Percentiles rank a stretch among this genome's conserved stretches.
phyloP scores from a whole-genome alignment of 2,113 vertebrate species.

The Aleadryas rufinucha region DNA sequence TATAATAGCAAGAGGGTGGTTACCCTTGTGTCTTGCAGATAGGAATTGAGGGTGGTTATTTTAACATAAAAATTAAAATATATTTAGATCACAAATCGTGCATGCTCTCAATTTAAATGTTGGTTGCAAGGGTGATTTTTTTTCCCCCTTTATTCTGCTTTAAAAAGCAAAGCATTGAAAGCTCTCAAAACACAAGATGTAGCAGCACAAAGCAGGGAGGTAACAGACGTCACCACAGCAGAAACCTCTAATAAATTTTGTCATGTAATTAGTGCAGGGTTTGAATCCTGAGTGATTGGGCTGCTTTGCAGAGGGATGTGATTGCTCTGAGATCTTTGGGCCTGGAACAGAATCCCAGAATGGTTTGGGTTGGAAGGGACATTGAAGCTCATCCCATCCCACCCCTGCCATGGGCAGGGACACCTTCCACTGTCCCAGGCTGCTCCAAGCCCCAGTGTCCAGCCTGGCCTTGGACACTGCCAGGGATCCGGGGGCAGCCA shows the following conservation, averaged over 20 bases:
- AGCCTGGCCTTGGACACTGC: background rate
- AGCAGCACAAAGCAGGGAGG: background rate
- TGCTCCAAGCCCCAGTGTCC: background rate
- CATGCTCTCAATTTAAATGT: background rate
- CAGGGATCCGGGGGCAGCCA: background rate
- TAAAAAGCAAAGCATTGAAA: background rate
- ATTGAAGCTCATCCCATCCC: rapidly evolving
- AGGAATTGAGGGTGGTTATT: background rate
- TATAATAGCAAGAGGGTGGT: background rate
- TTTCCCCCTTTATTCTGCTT: background rate
- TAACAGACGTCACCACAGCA: background rate
- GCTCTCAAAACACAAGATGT: background rate
- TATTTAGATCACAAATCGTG: background rate
- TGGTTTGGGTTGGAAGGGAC: background rate
- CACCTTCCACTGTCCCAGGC: background rate
- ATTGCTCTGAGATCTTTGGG: rapidly evolving
- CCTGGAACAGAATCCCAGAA: background rate
- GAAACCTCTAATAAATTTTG: background rate
- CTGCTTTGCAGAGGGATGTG: background rate
- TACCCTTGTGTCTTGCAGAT: background rate
- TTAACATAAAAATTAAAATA: background rate
- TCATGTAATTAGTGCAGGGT: background rate
- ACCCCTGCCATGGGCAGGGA: background rate
- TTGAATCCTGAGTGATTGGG: background rate
- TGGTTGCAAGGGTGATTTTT: background rate